A percentile compares a stretch with the other conserved stretches of the same genome.
Evolutionary conservation across 2,797 vertebrate genomes (phyloP).

Genomic region (Myripristis murdjan): DNA sequence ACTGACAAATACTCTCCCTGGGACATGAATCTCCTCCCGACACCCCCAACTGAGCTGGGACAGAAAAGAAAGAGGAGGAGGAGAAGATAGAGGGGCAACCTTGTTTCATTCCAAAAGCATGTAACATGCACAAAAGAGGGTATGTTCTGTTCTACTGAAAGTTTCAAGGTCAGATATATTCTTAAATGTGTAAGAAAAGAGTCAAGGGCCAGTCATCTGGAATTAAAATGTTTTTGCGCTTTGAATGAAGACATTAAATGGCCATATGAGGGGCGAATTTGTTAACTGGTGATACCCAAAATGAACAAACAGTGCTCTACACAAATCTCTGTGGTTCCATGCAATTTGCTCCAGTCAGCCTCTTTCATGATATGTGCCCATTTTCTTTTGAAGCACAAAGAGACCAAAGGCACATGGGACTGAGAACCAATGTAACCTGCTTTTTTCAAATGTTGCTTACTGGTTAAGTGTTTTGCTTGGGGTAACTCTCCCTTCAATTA

Average conservation of each 20-base stretch:
- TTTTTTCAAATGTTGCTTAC: neutral
- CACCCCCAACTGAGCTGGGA: conserved; percentile 58
- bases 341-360: neutral
- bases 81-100: neutral
- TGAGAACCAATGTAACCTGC: neutral
- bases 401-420: conserved; percentile 22
- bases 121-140: conserved; percentile 44
- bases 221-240: conserved; percentile 31
- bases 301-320: conserved; percentile 25
- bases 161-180: conserved; percentile 58
- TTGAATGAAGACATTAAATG: conserved; percentile 23
- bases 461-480: neutral
- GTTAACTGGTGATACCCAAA: conserved; percentile 14
- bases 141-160: conserved; percentile 33
- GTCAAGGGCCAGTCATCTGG: conserved; percentile 27
- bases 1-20: conserved; percentile 80
- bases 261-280: conserved; percentile 15
- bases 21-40: conserved; percentile 75
- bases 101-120: conserved; percentile 30
- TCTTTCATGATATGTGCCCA: neutral
- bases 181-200: conserved; percentile 26
- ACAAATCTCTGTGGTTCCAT: conserved; percentile 9
- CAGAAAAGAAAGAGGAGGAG: conserved; percentile 49
- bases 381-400: conserved; percentile 18
- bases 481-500: conserved; percentile 16